phyloP scores from a whole-genome alignment of 2,797 vertebrate genomes.

The Chiloscyllium punctatum region DNA sequence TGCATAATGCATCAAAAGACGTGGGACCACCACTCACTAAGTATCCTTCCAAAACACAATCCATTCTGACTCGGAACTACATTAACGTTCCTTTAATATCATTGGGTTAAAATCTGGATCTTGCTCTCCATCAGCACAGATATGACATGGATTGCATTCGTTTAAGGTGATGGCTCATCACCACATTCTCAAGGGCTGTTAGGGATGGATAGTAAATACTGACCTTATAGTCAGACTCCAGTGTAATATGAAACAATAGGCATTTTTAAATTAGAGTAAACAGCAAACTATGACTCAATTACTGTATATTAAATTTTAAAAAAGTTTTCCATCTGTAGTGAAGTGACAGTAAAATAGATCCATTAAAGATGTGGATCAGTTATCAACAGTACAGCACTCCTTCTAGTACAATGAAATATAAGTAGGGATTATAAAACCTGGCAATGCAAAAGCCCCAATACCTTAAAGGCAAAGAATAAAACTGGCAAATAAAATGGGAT shows the following conservation, averaged over 20 bases:
- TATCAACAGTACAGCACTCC: background rate
- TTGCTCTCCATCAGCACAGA: background rate
- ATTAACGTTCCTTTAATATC: background rate
- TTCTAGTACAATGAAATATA: background rate
- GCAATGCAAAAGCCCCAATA: background rate
- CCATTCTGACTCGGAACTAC: background rate
- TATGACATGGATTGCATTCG: background rate
- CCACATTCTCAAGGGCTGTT: background rate
- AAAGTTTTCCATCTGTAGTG: background rate
- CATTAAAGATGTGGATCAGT: background rate
- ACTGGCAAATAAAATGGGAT: background rate
- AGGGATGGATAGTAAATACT: background rate
- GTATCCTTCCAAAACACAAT: background rate
- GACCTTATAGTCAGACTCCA: background rate
- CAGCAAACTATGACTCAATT: background rate
- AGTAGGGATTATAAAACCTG: background rate
- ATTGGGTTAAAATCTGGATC: background rate
- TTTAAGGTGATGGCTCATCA: background rate
- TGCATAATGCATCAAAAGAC: background rate
- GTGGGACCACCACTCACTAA: background rate
- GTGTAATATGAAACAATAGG: background rate
- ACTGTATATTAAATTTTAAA: background rate
- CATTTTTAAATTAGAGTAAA: background rate
- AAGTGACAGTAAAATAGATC: background rate
- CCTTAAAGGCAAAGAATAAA: background rate